phyloP scores from a whole-genome alignment of 2,113 vertebrate genomes.

The Rhabdomys dilectus region DNA sequence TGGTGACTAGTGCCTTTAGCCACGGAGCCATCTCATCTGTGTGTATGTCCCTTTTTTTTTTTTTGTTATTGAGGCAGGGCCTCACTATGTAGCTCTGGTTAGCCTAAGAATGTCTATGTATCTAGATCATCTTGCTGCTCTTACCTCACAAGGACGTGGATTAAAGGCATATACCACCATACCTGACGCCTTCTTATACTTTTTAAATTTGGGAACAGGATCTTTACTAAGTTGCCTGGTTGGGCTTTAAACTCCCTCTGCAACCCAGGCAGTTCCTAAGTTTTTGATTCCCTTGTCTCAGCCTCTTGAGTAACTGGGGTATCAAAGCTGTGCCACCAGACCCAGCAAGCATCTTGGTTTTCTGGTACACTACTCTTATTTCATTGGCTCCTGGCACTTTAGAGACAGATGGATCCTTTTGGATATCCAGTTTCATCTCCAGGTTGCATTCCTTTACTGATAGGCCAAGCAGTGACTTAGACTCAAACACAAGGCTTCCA shows the following conservation, averaged over 20 bases:
- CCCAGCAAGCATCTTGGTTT: neutral
- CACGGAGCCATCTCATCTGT: neutral
- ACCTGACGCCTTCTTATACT: neutral
- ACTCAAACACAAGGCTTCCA: conserved; percentile 18
- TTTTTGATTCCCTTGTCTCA: neutral
- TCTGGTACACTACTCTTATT: neutral
- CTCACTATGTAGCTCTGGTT: neutral
- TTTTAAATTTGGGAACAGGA: neutral
- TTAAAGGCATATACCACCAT: neutral
- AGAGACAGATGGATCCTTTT: neutral
- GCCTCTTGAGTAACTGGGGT: neutral
- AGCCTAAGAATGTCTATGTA: neutral
- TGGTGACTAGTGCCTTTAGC: neutral
- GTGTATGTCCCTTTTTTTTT: too few relatives aligned
- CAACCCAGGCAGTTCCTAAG: neutral
- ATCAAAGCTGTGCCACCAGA: neutral
- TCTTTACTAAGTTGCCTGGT: neutral
- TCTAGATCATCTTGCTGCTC: neutral
- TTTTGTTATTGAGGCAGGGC: neutral
- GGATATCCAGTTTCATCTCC: conserved; percentile 12
- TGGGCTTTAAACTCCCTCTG: neutral
- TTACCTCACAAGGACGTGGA: neutral
- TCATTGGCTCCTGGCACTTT: conserved; percentile 2
- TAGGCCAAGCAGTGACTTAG: conserved; percentile 39
- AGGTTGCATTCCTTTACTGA: conserved; percentile 41